These are phyloP conservation scores for Chaetodon trifasciatus DNA, from an alignment of 2,797 vertebrate genomes.

Conservation along the genomic window DNA sequence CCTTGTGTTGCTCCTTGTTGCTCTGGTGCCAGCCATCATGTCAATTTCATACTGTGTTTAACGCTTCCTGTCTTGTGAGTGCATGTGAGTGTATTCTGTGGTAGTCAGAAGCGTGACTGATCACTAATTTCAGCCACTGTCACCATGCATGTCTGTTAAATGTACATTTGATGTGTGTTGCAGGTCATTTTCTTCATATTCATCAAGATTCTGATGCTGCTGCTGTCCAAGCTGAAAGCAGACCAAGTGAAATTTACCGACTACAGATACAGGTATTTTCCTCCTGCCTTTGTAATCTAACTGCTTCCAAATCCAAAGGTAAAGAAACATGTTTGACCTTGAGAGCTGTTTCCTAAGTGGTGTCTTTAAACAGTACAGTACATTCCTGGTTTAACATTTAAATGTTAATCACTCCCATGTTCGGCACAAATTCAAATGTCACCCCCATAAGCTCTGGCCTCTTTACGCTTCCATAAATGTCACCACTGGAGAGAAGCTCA, in stretches of 20 bases:
- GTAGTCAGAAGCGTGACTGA: constrained; percentile 18
- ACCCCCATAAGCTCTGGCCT: constrained; percentile 1
- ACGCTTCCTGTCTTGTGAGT: constrained; percentile 45
- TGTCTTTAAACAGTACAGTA: background rate
- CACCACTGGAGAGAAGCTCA: background rate
- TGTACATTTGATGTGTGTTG: constrained; percentile 58
- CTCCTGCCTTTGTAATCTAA: background rate
- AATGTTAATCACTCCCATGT: constrained; percentile 46
- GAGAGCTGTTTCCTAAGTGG: background rate
- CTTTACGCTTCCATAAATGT: constrained; percentile 27
- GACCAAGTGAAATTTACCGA: constrained; percentile 93
- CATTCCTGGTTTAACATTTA: constrained; percentile 31
- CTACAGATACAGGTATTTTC: constrained; percentile 94
- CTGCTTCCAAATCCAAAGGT: background rate
- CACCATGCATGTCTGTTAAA: background rate
- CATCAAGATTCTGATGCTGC: constrained; percentile 93
- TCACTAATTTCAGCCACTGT: background rate
- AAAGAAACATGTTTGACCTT: constrained; percentile 26
- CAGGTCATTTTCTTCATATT: constrained; percentile 97
- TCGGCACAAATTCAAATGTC: constrained; percentile 41
- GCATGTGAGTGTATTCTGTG: constrained; percentile 52
- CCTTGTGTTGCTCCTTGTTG: background rate
- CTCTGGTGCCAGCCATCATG: background rate
- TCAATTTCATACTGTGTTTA: constrained; percentile 25
- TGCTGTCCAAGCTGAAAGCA: constrained; percentile 96